Evolutionary conservation across 2,113 vertebrate species (phyloP).

Genomic region (Thomomys bottae): DNA sequence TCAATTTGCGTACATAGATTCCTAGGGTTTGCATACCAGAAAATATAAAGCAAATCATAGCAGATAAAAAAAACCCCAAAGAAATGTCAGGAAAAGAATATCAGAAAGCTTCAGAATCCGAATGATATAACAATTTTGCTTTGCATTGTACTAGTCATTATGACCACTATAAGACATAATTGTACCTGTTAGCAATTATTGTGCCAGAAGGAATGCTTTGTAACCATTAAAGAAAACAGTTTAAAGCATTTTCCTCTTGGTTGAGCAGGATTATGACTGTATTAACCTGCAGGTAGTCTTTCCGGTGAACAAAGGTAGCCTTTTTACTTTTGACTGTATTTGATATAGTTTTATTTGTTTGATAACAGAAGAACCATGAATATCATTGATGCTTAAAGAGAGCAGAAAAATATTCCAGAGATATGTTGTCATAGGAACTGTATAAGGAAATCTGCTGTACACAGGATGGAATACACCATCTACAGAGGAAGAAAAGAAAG

Average conservation of each 20-base stretch:
- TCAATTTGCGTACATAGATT: conserved; percentile 13
- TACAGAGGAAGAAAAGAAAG: conserved; percentile 25
- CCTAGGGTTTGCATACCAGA: not conserved
- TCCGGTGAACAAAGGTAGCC: not conserved
- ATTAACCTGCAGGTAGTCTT: conserved; percentile 7
- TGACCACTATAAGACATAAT: not conserved
- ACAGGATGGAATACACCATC: not conserved
- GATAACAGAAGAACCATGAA: conserved; percentile 38
- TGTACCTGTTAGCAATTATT: conserved; percentile 35
- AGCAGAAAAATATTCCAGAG: conserved; percentile 53
- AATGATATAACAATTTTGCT: conserved; percentile 22
- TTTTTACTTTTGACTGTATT: not conserved
- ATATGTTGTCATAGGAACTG: conserved; percentile 67
- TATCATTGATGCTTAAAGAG: conserved; percentile 31
- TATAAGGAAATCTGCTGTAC: conserved; percentile 8
- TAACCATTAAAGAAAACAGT: conserved; percentile 22
- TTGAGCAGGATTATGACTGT: not conserved
- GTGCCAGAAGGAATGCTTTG: not conserved
- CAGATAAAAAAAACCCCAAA: conserved; percentile 19
- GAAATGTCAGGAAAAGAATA: conserved; percentile 12
- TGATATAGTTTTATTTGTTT: not conserved
- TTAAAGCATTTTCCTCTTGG: conserved; percentile 8
- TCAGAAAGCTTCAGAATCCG: not conserved
- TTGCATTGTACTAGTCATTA: not conserved
- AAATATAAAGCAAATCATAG: not conserved